Evolutionary conservation across 1,140 invertebrate genomes (phyloP).

Genomic region (Lerema accius): DNA sequence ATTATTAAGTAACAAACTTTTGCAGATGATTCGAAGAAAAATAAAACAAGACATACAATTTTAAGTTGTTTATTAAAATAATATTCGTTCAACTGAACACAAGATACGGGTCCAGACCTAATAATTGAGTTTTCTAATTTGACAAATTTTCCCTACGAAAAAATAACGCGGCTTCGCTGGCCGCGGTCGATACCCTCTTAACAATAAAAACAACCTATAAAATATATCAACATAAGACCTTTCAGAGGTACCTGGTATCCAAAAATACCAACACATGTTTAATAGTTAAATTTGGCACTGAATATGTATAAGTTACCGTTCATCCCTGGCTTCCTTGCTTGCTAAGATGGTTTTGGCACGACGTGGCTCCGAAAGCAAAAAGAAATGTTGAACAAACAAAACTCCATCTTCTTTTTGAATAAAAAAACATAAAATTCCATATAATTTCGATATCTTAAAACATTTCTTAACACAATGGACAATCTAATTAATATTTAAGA

Average conservation of each 20-base stretch:
- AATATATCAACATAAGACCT: conserved; percentile 79
- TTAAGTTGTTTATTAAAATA: conserved; percentile 82
- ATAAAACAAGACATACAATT: conserved; percentile 66
- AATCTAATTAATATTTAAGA: conserved; percentile 65
- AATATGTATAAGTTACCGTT: conserved; percentile 41
- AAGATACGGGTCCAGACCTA: conserved; percentile 78
- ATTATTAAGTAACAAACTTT: too few species aligned
- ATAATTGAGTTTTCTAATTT: conserved; percentile 79
- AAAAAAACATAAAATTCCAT: conserved; percentile 59
- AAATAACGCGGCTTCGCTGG: conserved; percentile 55
- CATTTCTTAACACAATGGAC: conserved; percentile 57
- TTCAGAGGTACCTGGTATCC: conserved; percentile 62
- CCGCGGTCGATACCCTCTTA: conserved; percentile 72
- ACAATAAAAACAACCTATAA: conserved; percentile 82
- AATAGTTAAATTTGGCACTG: conserved; percentile 76
- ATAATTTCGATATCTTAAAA: conserved; percentile 62
- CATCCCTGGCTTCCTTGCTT: conserved; percentile 34
- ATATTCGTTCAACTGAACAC: conserved; percentile 82
- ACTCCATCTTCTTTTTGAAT: conserved; percentile 42
- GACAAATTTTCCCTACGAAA: conserved; percentile 71
- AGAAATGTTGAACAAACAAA: conserved; percentile 45
- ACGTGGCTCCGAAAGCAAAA: conserved; percentile 40
- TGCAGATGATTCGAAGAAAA: too few species aligned
- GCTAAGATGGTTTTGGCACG: conserved; percentile 76
- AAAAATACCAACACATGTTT: conserved; percentile 52